Percentiles rank a stretch among this genome's conserved stretches.
Evolutionary conservation across 2,113 vertebrate species (phyloP).

Genomic region (Pogona vitticeps): DNA sequence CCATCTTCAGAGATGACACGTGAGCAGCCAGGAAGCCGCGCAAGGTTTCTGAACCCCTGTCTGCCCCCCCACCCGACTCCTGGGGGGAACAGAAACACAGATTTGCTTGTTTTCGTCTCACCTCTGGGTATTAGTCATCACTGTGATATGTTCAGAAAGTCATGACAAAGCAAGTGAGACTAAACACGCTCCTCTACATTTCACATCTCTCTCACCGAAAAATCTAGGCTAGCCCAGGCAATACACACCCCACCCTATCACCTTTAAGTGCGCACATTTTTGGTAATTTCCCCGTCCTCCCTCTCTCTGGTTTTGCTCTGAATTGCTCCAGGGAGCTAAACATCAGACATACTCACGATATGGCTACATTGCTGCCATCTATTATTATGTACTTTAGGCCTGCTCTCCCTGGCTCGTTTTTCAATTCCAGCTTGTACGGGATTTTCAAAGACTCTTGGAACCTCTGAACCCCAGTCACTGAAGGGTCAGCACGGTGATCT

Average conservation of each 20-base stretch:
- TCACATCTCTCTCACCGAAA: background rate
- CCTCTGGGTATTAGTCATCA: background rate
- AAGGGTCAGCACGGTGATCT: conserved; percentile 57
- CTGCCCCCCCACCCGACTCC: too few relatives aligned
- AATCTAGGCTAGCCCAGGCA: background rate
- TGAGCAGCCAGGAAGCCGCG: background rate
- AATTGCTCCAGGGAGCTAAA: background rate
- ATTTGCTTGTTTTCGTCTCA: background rate
- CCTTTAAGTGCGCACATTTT: too few relatives aligned
- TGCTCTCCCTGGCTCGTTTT: conserved; percentile 84
- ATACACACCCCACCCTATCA: background rate
- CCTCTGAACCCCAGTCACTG: conserved; percentile 89
- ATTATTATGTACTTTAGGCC: conserved; percentile 92
- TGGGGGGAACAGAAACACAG: too few relatives aligned
- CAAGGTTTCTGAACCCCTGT: background rate
- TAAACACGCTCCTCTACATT: background rate
- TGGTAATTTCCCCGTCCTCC: background rate
- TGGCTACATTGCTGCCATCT: conserved; percentile 96
- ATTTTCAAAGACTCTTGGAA: conserved; percentile 90
- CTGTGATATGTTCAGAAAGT: background rate
- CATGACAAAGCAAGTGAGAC: background rate
- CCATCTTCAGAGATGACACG: background rate
- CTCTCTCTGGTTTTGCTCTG: background rate
- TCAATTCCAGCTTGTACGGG: conserved; percentile 88
- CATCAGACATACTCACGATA: conserved; percentile 85